Conservation (phyloP, 2,113 vertebrate genomes). For the Gobius niger region DNA sequence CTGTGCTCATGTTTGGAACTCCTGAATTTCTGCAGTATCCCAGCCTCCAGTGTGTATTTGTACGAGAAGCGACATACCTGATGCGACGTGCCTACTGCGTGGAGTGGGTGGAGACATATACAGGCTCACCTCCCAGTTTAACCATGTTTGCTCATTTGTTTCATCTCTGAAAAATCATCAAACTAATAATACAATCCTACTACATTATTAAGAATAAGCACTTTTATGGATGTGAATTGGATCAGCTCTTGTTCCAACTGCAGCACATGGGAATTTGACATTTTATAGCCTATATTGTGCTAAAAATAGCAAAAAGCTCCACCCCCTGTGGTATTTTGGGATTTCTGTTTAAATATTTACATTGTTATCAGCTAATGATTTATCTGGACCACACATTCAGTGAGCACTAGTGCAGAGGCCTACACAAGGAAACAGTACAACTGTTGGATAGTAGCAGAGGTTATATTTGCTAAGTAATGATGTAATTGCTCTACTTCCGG, state of each 20-base stretch:
- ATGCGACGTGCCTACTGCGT: neutral
- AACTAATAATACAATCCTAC: too few species aligned
- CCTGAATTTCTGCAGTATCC: too few species aligned
- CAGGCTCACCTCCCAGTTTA: neutral
- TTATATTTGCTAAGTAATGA: too few species aligned
- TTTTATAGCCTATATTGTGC: conserved; percentile 16
- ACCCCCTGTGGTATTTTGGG: conserved; percentile 29
- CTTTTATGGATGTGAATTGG: neutral
- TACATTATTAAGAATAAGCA: neutral
- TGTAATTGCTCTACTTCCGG: too few species aligned
- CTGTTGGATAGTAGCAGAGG: too few species aligned
- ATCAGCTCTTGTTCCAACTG: neutral
- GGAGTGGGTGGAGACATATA: conserved; percentile 19
- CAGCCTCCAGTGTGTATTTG: conserved; percentile 10
- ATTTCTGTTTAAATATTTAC: neutral
- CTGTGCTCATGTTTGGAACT: neutral
- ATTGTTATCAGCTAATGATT: neutral
- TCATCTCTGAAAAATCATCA: too few species aligned
- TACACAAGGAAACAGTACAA: too few species aligned
- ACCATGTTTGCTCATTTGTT: neutral
- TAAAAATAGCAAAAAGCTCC: conserved; percentile 33
- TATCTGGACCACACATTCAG: neutral
- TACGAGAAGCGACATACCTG: neutral
- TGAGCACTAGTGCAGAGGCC: too few species aligned
- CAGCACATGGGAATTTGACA: rapidly evolving